phyloP scores from a whole-genome alignment of 2,797 vertebrate genomes.

The Ceyx erithaca region DNA sequence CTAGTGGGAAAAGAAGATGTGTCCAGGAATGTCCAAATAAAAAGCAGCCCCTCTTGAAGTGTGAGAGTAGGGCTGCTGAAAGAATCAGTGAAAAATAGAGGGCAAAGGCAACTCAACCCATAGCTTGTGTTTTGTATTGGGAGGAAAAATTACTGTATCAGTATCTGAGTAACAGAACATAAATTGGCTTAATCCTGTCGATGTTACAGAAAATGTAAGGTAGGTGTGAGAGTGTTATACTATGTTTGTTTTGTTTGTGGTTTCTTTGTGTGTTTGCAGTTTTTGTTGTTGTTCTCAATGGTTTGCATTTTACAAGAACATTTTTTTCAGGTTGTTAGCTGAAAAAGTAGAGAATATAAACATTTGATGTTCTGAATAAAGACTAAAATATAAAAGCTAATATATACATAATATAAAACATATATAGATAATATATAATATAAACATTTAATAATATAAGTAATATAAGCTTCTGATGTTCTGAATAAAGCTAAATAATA shows the following conservation, averaged over 20 bases:
- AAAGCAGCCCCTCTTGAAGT: background rate
- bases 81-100: background rate
- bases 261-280: fast-evolving
- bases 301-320: background rate
- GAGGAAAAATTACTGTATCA: background rate
- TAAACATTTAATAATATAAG: too few species aligned
- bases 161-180: background rate
- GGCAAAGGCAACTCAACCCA: background rate
- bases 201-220: background rate
- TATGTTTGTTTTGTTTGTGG: background rate
- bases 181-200: background rate
- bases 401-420: too few species aligned
- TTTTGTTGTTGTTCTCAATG: background rate
- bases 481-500: too few species aligned
- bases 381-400: background rate
- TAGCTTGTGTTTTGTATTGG: background rate
- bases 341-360: background rate
- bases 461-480: too few species aligned
- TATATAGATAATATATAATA: too few species aligned
- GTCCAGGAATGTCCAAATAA: background rate
- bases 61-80: background rate
- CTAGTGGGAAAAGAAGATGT: background rate
- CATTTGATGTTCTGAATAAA: background rate
- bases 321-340: background rate
- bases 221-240: background rate